Conservation (phyloP, 2,113 vertebrate genomes). For the Heterochromis multidens region DNA sequence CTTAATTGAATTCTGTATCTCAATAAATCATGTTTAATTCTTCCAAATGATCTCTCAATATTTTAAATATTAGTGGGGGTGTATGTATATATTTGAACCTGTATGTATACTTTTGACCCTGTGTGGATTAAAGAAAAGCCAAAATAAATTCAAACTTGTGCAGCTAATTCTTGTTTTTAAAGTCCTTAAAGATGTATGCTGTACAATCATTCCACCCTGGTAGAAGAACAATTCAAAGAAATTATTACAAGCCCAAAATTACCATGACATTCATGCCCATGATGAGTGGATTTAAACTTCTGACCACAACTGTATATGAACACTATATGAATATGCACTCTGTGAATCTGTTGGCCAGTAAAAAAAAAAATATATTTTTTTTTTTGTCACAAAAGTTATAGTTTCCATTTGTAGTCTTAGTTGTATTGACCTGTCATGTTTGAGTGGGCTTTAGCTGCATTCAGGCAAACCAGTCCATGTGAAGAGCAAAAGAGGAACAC, state of each 20-base stretch:
- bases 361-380: too few species aligned
- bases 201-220: not conserved
- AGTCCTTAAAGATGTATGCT: too few species aligned
- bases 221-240: not conserved
- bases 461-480: too few species aligned
- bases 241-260: not conserved
- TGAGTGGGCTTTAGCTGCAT: too few species aligned
- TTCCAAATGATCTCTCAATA: not conserved
- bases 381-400: too few species aligned
- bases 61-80: not conserved
- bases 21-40: not conserved
- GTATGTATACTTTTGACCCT: not conserved
- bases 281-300: not conserved
- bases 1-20: not conserved
- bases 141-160: not conserved
- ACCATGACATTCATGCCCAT: not conserved
- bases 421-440: too few species aligned
- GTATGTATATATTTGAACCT: not conserved
- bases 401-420: too few species aligned
- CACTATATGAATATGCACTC: not conserved
- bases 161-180: not conserved
- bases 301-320: not conserved
- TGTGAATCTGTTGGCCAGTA: too few species aligned
- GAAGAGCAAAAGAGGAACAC: too few species aligned
- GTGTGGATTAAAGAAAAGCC: not conserved